Conservation (phyloP, 2,113 vertebrate genomes). For the Phrynosoma platyrhinos region DNA sequence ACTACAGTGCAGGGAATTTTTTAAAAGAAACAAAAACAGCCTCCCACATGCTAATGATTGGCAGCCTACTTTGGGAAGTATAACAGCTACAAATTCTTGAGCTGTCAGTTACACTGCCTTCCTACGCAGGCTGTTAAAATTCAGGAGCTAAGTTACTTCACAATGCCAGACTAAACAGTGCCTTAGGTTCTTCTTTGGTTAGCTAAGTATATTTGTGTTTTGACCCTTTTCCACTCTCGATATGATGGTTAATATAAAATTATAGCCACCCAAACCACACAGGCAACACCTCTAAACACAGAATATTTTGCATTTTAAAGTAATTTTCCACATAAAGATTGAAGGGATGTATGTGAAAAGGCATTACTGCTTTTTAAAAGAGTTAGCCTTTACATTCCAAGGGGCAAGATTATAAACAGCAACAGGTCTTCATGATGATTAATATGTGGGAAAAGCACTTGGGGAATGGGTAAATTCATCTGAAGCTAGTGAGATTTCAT, state of each 20-base stretch:
- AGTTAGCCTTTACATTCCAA: not conserved
- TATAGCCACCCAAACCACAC: not conserved
- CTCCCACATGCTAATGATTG: conserved; percentile 1
- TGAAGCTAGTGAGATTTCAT: not conserved
- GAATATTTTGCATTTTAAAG: not conserved
- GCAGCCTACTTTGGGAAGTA: not conserved
- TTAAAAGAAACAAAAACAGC: not conserved
- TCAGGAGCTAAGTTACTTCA: not conserved
- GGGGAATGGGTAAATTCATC: not conserved
- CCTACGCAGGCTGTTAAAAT: not conserved
- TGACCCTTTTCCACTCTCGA: not conserved
- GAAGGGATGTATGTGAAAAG: not conserved
- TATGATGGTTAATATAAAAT: not conserved
- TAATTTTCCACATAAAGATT: not conserved
- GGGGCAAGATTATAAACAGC: not conserved
- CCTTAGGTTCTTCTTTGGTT: not conserved
- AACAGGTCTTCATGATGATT: not conserved
- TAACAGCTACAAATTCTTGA: not conserved
- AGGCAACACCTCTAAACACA: not conserved
- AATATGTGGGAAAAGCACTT: not conserved
- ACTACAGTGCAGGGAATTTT: not conserved
- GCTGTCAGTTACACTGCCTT: not conserved
- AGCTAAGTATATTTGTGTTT: not conserved
- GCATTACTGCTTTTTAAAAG: not conserved
- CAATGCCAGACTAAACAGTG: not conserved